Conservation (phyloP, 2,888 invertebrate genomes). For the Acanthosepion lycidas region DNA sequence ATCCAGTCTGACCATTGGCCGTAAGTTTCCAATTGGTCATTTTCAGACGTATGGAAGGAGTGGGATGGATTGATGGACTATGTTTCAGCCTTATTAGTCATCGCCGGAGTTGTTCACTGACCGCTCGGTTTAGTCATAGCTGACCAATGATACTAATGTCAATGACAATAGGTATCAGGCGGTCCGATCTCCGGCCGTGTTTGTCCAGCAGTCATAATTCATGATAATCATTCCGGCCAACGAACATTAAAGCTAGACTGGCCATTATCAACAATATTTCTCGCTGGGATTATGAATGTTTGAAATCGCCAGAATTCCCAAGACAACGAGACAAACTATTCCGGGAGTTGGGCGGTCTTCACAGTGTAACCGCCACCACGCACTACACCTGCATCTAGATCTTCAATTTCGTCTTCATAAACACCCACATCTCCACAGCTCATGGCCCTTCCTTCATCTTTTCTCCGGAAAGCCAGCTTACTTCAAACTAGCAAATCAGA, state of each 20-base stretch:
- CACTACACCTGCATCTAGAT: not conserved
- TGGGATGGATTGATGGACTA: not conserved
- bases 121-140: conserved; percentile 33
- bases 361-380: not conserved
- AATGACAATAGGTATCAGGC: not conserved
- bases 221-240: not conserved
- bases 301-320: not conserved
- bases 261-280: not conserved
- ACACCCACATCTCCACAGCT: not conserved
- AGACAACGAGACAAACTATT: not conserved
- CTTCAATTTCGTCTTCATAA: not conserved
- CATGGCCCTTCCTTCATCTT: not conserved
- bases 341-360: not conserved
- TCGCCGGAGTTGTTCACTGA: not conserved
- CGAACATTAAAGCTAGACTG: conserved; percentile 4
- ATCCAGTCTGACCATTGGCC: not conserved
- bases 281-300: not conserved
- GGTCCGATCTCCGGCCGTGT: not conserved
- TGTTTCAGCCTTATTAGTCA: not conserved
- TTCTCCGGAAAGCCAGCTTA: not conserved
- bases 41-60: not conserved
- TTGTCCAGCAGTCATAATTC: conserved; percentile 9
- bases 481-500: not conserved
- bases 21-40: not conserved
- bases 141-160: conserved; percentile 33